Conservation (phyloP, 2,888 invertebrate species). For the Lasioglossum leucozonium region DNA sequence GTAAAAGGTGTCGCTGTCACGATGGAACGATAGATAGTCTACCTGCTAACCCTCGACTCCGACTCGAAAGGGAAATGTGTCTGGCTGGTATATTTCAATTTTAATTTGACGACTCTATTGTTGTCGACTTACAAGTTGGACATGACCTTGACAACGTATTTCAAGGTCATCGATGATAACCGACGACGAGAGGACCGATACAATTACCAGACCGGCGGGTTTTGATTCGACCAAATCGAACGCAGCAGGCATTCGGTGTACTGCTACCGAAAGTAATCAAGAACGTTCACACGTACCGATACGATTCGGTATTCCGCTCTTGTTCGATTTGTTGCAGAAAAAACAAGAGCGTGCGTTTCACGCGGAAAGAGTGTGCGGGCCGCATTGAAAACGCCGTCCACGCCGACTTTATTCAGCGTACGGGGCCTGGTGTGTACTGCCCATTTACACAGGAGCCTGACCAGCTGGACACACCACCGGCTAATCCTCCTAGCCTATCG, state of each 20-base stretch:
- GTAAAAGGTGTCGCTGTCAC: slow-evolving; percentile 12
- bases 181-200: no score
- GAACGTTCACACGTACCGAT: slow-evolving; percentile 40
- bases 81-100: background rate
- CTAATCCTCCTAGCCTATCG: slow-evolving; percentile 45
- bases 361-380: background rate
- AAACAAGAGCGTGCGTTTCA: background rate
- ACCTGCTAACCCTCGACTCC: slow-evolving; percentile 13
- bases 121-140: background rate
- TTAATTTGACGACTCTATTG: slow-evolving; percentile 20
- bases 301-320: slow-evolving; percentile 40
- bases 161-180: no score
- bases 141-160: no score
- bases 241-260: slow-evolving; percentile 1
- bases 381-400: slow-evolving; percentile 30
- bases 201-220: no score
- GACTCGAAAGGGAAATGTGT: slow-evolving; percentile 2
- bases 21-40: slow-evolving; percentile 15
- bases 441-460: slow-evolving; percentile 33
- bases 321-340: slow-evolving; percentile 26
- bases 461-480: slow-evolving; percentile 26
- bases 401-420: slow-evolving; percentile 24
- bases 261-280: slow-evolving; percentile 31
- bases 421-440: slow-evolving; percentile 12
- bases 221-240: no score